Percentiles rank a stretch among this genome's conserved stretches.
Evolutionary conservation across 2,888 invertebrate genomes (phyloP).

Genomic region (Drosophila anomelani): DNA sequence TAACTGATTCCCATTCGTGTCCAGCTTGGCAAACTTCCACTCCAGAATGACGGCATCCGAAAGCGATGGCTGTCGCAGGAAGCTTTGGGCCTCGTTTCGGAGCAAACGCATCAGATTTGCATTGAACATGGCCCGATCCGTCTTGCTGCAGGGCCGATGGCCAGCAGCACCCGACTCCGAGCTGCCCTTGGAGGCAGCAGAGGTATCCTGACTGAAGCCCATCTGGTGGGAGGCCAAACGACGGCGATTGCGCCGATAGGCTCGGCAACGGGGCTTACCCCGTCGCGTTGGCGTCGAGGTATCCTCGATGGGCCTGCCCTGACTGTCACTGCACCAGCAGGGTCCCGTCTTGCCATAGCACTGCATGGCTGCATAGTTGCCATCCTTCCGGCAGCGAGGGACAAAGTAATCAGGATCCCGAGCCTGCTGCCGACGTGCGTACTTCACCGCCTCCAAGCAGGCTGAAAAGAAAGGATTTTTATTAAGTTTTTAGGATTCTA

Average conservation of each 20-base stretch:
- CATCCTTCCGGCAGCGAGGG: slow-evolving; percentile 93
- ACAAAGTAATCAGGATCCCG: slow-evolving; percentile 87
- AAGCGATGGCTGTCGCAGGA: slow-evolving; percentile 31
- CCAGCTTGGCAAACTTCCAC: slow-evolving; percentile 96
- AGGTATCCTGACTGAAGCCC: slow-evolving; percentile 39
- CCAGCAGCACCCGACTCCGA: slow-evolving; percentile 44
- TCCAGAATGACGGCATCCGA: slow-evolving; percentile 87
- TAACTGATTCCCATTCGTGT: slow-evolving; percentile 91
- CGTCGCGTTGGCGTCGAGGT: slow-evolving; percentile 92
- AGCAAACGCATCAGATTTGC: slow-evolving; percentile 93
- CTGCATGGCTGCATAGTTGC: slow-evolving; percentile 93
- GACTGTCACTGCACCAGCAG: slow-evolving; percentile 96
- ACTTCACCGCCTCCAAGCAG: slow-evolving; percentile 85
- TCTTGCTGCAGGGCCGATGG: slow-evolving; percentile 88
- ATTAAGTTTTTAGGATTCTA: neutral
- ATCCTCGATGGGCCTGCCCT: slow-evolving; percentile 92
- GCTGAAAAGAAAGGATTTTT: slow-evolving; percentile 74
- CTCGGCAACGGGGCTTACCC: slow-evolving; percentile 89
- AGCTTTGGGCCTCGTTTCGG: slow-evolving; percentile 90
- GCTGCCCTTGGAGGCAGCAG: slow-evolving; percentile 48
- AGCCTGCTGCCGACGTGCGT: slow-evolving; percentile 85
- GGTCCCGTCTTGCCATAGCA: slow-evolving; percentile 90
- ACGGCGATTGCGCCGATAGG: slow-evolving; percentile 86
- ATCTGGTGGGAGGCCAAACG: slow-evolving; percentile 87
- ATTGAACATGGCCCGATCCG: slow-evolving; percentile 92